These are phyloP conservation scores for Peromyscus melanophrys DNA, from an alignment of 2,797 vertebrate genomes.

Conservation along the genomic window DNA sequence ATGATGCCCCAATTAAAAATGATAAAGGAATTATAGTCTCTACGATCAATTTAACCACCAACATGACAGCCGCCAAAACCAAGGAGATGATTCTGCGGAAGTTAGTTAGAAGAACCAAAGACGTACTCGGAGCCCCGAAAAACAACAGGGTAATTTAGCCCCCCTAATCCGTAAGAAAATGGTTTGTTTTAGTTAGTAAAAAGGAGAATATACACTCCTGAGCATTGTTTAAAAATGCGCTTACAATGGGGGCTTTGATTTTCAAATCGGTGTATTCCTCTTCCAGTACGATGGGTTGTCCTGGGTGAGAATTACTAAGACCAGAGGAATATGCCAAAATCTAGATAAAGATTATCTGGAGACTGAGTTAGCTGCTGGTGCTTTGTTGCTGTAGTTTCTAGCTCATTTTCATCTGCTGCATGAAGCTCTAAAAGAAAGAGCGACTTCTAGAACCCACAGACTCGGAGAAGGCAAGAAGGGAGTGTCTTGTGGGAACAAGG, in stretches of 20 bases:
- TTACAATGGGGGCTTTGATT: background rate
- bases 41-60: slow-evolving; percentile 83
- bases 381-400: background rate
- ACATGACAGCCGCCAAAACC: slow-evolving; percentile 78
- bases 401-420: background rate
- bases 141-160: slow-evolving; percentile 79
- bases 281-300: background rate
- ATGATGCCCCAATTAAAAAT: slow-evolving; percentile 10
- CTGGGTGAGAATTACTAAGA: background rate
- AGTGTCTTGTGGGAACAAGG: background rate
- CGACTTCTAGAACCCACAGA: no score
- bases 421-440: background rate
- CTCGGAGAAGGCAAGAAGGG: background rate
- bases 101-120: slow-evolving; percentile 83
- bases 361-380: background rate
- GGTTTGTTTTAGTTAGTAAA: slow-evolving; percentile 21
- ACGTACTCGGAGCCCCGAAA: slow-evolving; percentile 83
- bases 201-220: background rate
- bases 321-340: background rate
- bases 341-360: background rate
- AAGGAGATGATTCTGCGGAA: slow-evolving; percentile 86
- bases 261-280: background rate
- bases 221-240: background rate
- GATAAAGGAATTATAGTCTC: slow-evolving; percentile 74
- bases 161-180: background rate